Percentiles rank a stretch among this genome's conserved stretches.
Evolutionary conservation across 2,797 vertebrate genomes (phyloP).

Genomic region (Lagorchestes hirsutus): DNA sequence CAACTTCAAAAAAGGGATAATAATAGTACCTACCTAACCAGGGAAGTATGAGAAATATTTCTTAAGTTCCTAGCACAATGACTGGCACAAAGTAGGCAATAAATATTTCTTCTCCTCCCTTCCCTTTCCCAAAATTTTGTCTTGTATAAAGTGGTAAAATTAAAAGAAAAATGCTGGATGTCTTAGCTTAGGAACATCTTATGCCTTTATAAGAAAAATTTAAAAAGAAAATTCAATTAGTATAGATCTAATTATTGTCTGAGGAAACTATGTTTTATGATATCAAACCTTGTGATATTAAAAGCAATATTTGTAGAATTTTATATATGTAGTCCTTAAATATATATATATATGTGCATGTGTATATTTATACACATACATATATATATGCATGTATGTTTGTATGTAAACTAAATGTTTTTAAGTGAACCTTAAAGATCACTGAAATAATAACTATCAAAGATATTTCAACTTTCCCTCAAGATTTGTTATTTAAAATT

Average conservation of each 20-base stretch:
- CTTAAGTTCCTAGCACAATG: neutral
- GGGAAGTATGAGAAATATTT: neutral
- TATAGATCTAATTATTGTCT: neutral
- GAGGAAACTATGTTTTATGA: neutral
- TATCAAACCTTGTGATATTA: neutral
- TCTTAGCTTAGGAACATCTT: neutral
- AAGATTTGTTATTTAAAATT: neutral
- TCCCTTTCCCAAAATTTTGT: neutral
- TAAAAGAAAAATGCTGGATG: neutral
- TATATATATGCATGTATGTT: neutral
- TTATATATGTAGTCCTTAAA: neutral
- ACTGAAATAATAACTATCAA: neutral
- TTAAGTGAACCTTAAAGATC: neutral
- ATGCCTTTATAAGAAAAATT: neutral
- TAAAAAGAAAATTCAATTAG: neutral
- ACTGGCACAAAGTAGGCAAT: neutral
- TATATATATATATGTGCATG: too few relatives aligned
- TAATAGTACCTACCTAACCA: neutral
- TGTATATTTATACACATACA: rapidly evolving
- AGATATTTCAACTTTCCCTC: neutral
- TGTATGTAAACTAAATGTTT: neutral
- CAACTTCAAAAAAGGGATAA: neutral
- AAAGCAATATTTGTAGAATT: neutral
- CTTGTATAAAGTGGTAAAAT: neutral
- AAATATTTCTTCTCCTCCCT: neutral